Percentiles rank a stretch among this genome's conserved stretches.
These are phyloP conservation scores for Ciconia boyciana DNA, from an alignment of 2,113 vertebrate species.

Conservation along the genomic window DNA sequence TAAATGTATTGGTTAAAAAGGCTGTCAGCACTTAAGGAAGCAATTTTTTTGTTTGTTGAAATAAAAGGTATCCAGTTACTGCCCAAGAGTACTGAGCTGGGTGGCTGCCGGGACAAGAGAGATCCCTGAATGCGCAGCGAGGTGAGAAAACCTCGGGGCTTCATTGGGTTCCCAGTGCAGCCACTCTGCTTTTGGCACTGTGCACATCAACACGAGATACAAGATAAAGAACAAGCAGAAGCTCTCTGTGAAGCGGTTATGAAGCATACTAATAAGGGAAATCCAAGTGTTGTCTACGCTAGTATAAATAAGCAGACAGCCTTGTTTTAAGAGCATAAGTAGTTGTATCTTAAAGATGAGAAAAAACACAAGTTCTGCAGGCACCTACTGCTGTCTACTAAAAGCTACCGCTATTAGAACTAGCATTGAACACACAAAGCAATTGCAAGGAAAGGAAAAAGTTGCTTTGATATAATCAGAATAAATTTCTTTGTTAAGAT, in stretches of 20 bases:
- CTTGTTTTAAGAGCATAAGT: conserved; percentile 92
- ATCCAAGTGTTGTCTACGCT: conserved; percentile 91
- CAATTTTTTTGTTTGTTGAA: conserved; percentile 89
- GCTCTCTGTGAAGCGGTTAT: conserved; percentile 97
- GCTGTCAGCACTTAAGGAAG: conserved; percentile 99
- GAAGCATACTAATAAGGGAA: conserved; percentile 99
- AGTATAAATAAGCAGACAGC: conserved; percentile 93
- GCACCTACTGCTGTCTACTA: conserved; percentile 99
- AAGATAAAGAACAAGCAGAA: conserved; percentile 99
- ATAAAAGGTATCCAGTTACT: conserved; percentile 93
- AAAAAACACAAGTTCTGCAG: conserved; percentile 97
- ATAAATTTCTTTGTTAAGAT: conserved; percentile 97
- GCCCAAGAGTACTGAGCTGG: conserved; percentile 86
- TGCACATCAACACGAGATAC: conserved; percentile 99
- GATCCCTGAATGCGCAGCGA: conserved; percentile 74
- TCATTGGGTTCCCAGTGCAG: conserved; percentile 69
- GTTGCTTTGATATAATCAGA: conserved; percentile 99
- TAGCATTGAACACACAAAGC: conserved; percentile 99
- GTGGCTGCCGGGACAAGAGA: conserved; percentile 81
- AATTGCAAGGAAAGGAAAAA: conserved; percentile 98
- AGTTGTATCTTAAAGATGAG: conserved; percentile 95
- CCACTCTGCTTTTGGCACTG: conserved; percentile 92
- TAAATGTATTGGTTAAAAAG: conserved; percentile 99
- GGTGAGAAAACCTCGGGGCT: conserved; percentile 70
- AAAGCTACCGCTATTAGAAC: conserved; percentile 99